These are phyloP conservation scores for Leptinotarsa lineolata DNA, from an alignment of 1,140 invertebrate species.

Conservation along the genomic window DNA sequence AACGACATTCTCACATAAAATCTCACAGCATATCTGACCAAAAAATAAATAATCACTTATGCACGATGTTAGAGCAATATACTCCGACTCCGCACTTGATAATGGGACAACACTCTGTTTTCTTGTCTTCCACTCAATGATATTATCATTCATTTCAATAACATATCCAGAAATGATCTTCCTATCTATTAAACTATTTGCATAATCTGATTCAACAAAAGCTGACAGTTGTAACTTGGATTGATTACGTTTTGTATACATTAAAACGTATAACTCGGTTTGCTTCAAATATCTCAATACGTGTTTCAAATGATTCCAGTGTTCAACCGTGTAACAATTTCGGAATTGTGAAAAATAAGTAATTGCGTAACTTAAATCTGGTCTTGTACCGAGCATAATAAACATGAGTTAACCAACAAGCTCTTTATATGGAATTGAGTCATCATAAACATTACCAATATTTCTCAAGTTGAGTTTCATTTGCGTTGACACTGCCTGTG, in stretches of 20 bases:
- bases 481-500: constrained; percentile 39
- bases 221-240: constrained; percentile 17
- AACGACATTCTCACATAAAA: constrained; percentile 9
- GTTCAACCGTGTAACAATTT: constrained; percentile 44
- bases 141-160: constrained; percentile 26
- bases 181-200: constrained; percentile 27
- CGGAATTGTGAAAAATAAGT: constrained; percentile 51
- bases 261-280: constrained; percentile 26
- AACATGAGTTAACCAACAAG: constrained; percentile 54
- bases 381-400: constrained; percentile 50
- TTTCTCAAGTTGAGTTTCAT: constrained; percentile 38
- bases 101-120: constrained; percentile 24
- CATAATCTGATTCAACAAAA: constrained; percentile 35
- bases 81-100: constrained; percentile 33
- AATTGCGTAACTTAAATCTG: constrained; percentile 55
- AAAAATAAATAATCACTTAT: constrained; percentile 34
- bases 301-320: constrained; percentile 52
- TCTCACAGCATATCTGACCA: constrained; percentile 24
- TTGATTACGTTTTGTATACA: background rate
- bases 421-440: constrained; percentile 46
- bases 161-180: constrained; percentile 31
- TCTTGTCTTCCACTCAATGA: constrained; percentile 30
- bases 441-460: constrained; percentile 27
- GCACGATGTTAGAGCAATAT: constrained; percentile 27
- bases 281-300: constrained; percentile 54